Base-by-base conservation (phyloP, 2,797 vertebrate genomes). In the Lophotriccus pileatus region DNA sequence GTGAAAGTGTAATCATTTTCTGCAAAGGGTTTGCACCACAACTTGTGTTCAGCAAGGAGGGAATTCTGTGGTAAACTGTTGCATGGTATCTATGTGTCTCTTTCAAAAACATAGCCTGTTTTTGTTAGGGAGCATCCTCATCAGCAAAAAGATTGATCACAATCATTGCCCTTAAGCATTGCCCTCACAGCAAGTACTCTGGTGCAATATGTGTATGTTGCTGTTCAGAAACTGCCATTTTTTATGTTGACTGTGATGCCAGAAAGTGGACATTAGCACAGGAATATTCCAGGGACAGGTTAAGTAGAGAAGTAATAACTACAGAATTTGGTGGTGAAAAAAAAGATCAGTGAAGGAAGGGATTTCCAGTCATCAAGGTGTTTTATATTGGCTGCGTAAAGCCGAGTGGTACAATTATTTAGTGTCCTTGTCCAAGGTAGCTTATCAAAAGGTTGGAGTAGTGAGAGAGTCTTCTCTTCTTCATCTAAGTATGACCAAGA, bases 21-120 rank as follows among this genome's bases (percentile, higher is more conserved):
- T 64, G 63, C 34, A 44, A 55, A 52, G 7, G 11, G 39, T 68
- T 84, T 63, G 59, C 19, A 19, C 27, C 56, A 47, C 50, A 32
- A 23, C 24, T 30, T 2, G 0, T 7, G 12, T 44, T 79, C 3
- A 4, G 21, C 1, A 0, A 80, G 43, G 16, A 79, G 7, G 6
- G 39, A 50, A 47, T 25, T 37, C 27, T 39, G 25, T 7, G 18
- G 36, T 6, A 39, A 70, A 18, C 14, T 28, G 5, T 59, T 77
- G 44, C n/a, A 5, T 7, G 5, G 13, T 39, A 53, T 10, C 25
- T 37, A 8, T 1, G 1, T 14, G 36, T 25, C 20, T 77, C 12
- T 86, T 80, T 37, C 50, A 78, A 32, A 64, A 34, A 2, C 3
- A 1, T 3, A 43, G 37, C 56, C 63, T 63, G 20, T 36, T 86